Base-by-base conservation (phyloP, 2,797 vertebrate species). In the Lateolabrax maculatus region DNA sequence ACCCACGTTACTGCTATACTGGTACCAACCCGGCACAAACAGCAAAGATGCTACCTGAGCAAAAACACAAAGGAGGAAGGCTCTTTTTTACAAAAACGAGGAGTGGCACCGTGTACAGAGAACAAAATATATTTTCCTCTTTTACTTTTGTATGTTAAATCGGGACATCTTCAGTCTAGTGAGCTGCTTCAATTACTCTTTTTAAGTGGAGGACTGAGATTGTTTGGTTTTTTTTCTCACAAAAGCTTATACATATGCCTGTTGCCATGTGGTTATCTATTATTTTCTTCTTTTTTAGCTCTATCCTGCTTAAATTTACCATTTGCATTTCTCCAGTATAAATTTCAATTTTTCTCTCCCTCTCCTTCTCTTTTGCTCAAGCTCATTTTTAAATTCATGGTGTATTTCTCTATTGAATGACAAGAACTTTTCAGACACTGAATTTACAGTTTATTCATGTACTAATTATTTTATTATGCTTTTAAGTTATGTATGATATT, bases 51-150 rank as follows among this genome's bases (percentile, higher is more conserved):
- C 84, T 79, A 46, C 86, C 60, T 77, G 83, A 84, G 84, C 86
- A 74, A 68, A 86, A 85, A 89, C 85, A 84, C 79, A 84, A 83
- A 84, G 82, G 87, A 91, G 89, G 89, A 84, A 90, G 83, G 93
- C 94, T 92, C 79, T 85, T 90, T 91, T 90, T 94, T 97, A 93
- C 72, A 84, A 89, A 89, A 88, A 46, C 9, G 43, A 92, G 76
- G 86, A 83, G 87, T 90, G 91, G 94, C 94, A 94, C 95, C 88
- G 87, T 99, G 97, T 98, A 99, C 97, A 99, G 97, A 99, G 97
- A 99, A 98, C 97, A 97, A 97, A 98, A 97, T 99, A 95, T 99
- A 99, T 99, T 99, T 99, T 99, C 97, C 90, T 97, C 97, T 97
- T 97, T 98, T 97, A 99, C 97, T 98, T 99, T 99, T 99, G 95